phyloP scores from a whole-genome alignment of 2,113 vertebrate species.

The Leucopsar rothschildi region DNA sequence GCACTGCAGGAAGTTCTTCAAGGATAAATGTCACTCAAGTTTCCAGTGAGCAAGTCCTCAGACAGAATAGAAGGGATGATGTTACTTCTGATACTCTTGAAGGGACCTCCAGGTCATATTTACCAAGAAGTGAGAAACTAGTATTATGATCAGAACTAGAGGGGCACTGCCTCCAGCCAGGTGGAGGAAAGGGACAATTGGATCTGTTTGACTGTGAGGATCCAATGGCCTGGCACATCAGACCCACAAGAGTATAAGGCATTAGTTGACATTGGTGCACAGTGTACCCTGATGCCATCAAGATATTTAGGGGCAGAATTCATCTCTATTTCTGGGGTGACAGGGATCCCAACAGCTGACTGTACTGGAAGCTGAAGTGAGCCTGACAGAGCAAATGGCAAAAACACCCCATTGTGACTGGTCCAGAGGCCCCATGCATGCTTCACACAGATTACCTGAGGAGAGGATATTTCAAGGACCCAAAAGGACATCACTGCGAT shows the following conservation, averaged over 20 bases:
- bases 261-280: not conserved
- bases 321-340: not conserved
- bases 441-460: not conserved
- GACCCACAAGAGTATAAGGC: not conserved
- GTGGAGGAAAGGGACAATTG: not conserved
- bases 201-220: not conserved
- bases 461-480: not conserved
- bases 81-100: not conserved
- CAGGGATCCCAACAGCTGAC: not conserved
- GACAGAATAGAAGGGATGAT: not conserved
- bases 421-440: not conserved
- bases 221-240: not conserved
- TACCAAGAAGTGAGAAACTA: not conserved
- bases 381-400: not conserved
- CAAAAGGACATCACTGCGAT: not conserved
- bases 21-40: not conserved
- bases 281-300: not conserved
- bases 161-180: not conserved
- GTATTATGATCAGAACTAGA: not conserved
- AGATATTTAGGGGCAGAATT: not conserved
- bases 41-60: not conserved
- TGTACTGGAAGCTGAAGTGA: not conserved
- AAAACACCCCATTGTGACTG: not conserved
- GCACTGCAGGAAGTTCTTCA: not conserved
- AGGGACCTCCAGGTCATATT: not conserved